Evolutionary conservation across 2,113 vertebrate genomes (phyloP).

Genomic region (Noturus placidus): DNA sequence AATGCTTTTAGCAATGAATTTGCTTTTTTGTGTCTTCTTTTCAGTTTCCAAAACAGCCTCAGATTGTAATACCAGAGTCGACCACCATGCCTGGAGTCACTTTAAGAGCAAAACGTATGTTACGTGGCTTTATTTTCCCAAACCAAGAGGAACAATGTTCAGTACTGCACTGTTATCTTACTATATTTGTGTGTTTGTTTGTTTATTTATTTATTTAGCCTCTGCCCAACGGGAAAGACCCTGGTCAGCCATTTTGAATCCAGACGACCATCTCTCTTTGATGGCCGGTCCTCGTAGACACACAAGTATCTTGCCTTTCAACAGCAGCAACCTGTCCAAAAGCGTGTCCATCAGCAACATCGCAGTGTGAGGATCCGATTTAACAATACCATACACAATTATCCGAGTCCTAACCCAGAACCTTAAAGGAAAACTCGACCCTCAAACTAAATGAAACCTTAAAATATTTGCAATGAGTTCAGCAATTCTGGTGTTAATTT

Average conservation of each 20-base stretch:
- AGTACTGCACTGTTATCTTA: background rate
- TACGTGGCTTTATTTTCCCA: background rate
- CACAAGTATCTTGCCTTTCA: conserved; percentile 75
- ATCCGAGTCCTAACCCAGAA: background rate
- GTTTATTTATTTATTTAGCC: conserved; percentile 69
- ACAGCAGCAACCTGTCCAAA: conserved; percentile 84
- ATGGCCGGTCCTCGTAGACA: conserved; percentile 73
- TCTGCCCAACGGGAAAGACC: conserved; percentile 87
- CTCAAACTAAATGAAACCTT: background rate
- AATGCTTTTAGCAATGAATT: background rate
- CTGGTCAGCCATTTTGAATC: conserved; percentile 86
- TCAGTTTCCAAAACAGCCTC: conserved; percentile 76
- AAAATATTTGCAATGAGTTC: background rate
- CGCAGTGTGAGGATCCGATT: conserved; percentile 80
- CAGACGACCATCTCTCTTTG: conserved; percentile 76
- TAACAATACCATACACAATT: background rate
- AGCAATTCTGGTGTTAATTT: background rate
- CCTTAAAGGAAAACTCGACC: background rate
- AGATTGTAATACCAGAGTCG: conserved; percentile 79
- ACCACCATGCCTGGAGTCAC: conserved; percentile 82
- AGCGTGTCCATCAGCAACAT: conserved; percentile 98
- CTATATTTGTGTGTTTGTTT: background rate
- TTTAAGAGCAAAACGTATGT: conserved; percentile 87
- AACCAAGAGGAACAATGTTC: background rate
- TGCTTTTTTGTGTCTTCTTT: conserved; percentile 45